Base-by-base conservation (phyloP, 2,113 vertebrate genomes). In the Mystacornis crossleyi region DNA sequence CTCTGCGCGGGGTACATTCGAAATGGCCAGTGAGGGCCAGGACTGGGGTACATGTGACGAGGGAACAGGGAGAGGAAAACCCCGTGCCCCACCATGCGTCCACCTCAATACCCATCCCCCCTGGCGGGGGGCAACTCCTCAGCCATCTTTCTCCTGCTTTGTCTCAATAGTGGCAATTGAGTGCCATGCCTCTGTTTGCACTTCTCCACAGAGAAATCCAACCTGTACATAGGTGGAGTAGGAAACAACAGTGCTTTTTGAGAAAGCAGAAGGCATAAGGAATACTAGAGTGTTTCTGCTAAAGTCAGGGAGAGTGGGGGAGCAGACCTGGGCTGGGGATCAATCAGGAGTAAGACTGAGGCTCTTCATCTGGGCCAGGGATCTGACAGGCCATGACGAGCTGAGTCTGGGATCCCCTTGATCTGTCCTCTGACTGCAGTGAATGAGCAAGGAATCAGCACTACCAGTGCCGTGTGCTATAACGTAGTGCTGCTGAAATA, bases 281-380 rank as follows among this genome's bases (percentile, higher is more conserved):
- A 18, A 3, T 18, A 42, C 8, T 12, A 24, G 12, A 66, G 8
- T 6, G 11, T 50, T 67, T 62, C 29, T 69, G 7, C 8, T 50
- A 21, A 71, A 86, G 28, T 54, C 19, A 54, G 17, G 25, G 11
- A 54, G 28, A 72, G 4, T 2, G 3, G 8, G 5, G 24, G 8
- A 61, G 23, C 4, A 53, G 26, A 34, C 61, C 15, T 53, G 36
- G 21, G 4, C n/a, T 79, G 9, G 10, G 25, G 10, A 5, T 50
- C 6, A 16, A 34, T 5, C 21, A 67, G 3, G 1, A 58, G 7
- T 47, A 58, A 42, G 33, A 38, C 0, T 50, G 17, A 80, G 4
- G 7, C 15, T n/a, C 38, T 80, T 40, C 25, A 18, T 26, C 2
- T 62, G 33, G 24, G 18, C 28, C 29, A 12, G 8, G 3, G 45